Base-by-base conservation (phyloP, 2,113 vertebrate species). In the Carassius carassius region DNA sequence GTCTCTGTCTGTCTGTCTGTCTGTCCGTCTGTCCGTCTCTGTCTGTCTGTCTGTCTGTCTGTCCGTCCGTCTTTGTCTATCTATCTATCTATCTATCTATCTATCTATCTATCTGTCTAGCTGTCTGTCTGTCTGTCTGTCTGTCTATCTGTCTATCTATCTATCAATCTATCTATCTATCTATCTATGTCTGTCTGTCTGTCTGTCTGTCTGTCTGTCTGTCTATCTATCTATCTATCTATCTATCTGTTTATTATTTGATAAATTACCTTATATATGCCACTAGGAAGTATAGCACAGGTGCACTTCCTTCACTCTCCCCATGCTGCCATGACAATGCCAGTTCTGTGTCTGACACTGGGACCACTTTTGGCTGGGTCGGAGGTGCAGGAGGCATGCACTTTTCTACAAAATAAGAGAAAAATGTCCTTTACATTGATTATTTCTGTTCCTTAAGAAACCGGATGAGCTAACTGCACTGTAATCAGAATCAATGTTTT, bases 331-430 rank as follows among this genome's bases (percentile, higher is more conserved):
- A 99, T 51, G 97, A 98, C 65, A 99, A 90, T 0, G 98, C 96
- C 89, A 99, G 95, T 90, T 99, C 97, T 0, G 96, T 96, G 91
- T 98, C 96, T 2, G 97, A 99, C 83, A 99, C 95, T 5, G 96
- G 95, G 21, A 94, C 88, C 0, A 95, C 95, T 1, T 92, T 92
- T 0, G 96, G 97, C 85, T 95, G 93, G 14, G 94, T 91, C 0
- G 98, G 98, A 0, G 96, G 94, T 0, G 91, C 90, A 0, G 97
- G 97, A 17, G 95, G 95, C 95, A 95, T 94, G 88, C 98, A 99
- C 88, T 91, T 94, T 41, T 97, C 98, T 99, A 90, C 13, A 0
- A 80, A 10, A 62, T 63, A 82, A 44, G 21, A 67, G n/a, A 25
- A 17, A 5, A 5, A 41, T 4, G 3, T 16, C 1, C 13, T 65